phyloP scores from a whole-genome alignment of 1,140 invertebrate genomes.

The Orius insidiosus region DNA sequence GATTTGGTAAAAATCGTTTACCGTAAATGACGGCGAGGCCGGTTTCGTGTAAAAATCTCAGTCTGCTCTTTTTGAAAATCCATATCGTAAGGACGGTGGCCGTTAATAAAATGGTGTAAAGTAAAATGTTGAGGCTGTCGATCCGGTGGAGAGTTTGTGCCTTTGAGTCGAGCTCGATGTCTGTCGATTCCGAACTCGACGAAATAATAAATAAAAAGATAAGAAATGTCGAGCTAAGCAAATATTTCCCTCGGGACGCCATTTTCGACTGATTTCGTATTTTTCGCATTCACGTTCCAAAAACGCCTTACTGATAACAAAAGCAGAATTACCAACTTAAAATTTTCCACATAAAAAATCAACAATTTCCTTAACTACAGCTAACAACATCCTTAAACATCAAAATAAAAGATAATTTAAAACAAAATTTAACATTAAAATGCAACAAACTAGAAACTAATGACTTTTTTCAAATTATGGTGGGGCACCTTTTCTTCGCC shows the following conservation, averaged over 20 bases:
- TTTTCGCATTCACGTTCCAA: conserved; percentile 5
- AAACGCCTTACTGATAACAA: conserved; percentile 2
- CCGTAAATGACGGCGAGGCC: conserved; percentile 95
- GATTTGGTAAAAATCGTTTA: conserved; percentile 25
- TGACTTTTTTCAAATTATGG: too few relatives aligned
- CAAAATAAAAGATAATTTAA: too few relatives aligned
- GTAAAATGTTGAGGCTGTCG: conserved; percentile 82
- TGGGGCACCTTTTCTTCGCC: too few relatives aligned
- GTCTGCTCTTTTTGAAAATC: conserved; percentile 90
- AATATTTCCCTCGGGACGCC: conserved; percentile 1
- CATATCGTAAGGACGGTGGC: conserved; percentile 94
- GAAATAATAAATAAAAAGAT: background rate
- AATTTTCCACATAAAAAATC: too few relatives aligned
- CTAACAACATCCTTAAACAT: too few relatives aligned
- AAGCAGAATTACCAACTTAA: too few relatives aligned
- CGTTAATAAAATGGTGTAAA: conserved; percentile 82
- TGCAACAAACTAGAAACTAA: too few relatives aligned
- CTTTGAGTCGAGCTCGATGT: conserved; percentile 77
- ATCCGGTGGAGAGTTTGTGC: conserved; percentile 68
- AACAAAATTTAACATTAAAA: too few relatives aligned
- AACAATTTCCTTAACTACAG: too few relatives aligned
- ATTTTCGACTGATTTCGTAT: conserved; percentile 4
- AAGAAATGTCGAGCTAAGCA: background rate
- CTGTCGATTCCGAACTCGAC: conserved; percentile 35
- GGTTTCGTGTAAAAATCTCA: conserved; percentile 93